Base-by-base conservation (phyloP, 2,797 vertebrate species). In the Myotis planiceps region DNA sequence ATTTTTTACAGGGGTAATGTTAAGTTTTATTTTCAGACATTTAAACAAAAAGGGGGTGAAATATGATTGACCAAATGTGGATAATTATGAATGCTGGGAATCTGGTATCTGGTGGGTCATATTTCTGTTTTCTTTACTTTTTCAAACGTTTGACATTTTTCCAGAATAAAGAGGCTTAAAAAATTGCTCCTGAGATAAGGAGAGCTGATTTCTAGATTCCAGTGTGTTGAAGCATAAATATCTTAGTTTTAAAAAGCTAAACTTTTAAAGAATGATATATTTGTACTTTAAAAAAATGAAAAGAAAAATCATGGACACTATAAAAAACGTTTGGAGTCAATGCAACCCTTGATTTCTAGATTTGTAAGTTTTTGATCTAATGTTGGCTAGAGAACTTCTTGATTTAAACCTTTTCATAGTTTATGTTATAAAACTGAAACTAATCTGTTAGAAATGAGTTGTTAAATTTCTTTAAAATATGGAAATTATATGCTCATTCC, bases 1-100 rank as follows among this genome's bases (percentile, higher is more conserved):
- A 71, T 27, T 86, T 76, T 72, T 93, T 86, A 85, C 18, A 90
- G 69, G 9, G 19, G 9, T 14, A 76, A 85, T 85, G n/a, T 80
- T 85, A 55, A 82, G 39, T 86, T 91, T 94, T 85, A 53, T n/a
- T 78, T 90, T 74, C 72, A 94, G 90, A 89, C 34, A 96, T 53
- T 95, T 45, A 86, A 82, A 34, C 5, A 88, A 86, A 49, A 89
- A 82, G 19, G 5, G 6, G 10, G 4, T 42, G 58, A 83, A 93
- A 79, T 32, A 83, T 83, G 34, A 71, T 37, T 86, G 37, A 65
- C 6, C 32, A 96, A 84, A 91, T 45, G 16, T 82, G 27, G 79
- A 55, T 80, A 91, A 86, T 39, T 72, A 34, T 14, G 27, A 92
- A 72, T 39, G 15, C 19, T 88, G 53, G 55, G 21, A 85, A 81